A percentile compares a stretch with the other conserved stretches of the same genome.
Conservation (phyloP, 2,888 invertebrate genomes). For the Sericinus montela region DNA sequence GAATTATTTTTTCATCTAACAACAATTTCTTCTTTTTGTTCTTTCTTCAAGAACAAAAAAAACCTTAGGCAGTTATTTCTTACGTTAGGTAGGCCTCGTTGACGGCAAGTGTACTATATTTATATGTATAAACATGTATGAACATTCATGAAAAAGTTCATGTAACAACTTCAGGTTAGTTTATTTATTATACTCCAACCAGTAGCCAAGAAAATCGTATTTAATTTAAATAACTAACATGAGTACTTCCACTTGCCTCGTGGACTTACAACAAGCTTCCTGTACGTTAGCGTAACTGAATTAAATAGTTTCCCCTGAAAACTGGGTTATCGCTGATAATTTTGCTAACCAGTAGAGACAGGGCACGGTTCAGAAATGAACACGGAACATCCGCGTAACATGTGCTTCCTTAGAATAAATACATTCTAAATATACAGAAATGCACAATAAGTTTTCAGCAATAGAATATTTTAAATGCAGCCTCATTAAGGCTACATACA, state of each 20-base stretch:
- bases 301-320: constrained; percentile 64
- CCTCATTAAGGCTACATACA: background rate
- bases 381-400: too few species aligned
- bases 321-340: constrained; percentile 66
- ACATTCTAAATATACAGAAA: constrained; percentile 9
- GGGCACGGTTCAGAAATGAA: constrained; percentile 26
- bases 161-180: too few species aligned
- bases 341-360: constrained; percentile 41
- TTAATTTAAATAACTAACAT: constrained; percentile 22
- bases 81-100: too few species aligned
- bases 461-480: constrained; percentile 3
- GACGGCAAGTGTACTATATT: too few species aligned
- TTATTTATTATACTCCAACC: too few species aligned
- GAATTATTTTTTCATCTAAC: too few species aligned
- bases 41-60: too few species aligned
- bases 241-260: constrained; percentile 46
- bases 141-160: too few species aligned
- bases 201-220: background rate
- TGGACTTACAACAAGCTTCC: constrained; percentile 47
- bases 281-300: constrained; percentile 52
- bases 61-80: too few species aligned
- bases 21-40: too few species aligned
- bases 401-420: constrained; percentile 28
- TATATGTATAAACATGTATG: too few species aligned
- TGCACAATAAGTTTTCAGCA: background rate